Evolutionary conservation across 2,113 vertebrate genomes (phyloP).

Genomic region (Alosa alosa): DNA sequence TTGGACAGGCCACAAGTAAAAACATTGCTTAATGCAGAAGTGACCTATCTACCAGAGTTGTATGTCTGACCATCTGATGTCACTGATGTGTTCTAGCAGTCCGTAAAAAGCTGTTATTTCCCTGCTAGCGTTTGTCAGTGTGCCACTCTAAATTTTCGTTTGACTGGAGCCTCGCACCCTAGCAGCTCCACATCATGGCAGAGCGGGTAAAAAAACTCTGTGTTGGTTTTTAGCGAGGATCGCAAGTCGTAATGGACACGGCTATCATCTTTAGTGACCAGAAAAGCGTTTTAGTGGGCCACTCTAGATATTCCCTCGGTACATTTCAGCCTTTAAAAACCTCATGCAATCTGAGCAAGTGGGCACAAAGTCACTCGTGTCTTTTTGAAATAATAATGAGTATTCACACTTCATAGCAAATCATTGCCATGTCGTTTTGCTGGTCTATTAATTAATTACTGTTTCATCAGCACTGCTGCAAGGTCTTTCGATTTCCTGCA

Average conservation of each 20-base stretch:
- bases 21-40: background rate
- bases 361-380: background rate
- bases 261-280: background rate
- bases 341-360: background rate
- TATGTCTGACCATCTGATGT: background rate
- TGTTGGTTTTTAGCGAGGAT: background rate
- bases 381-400: background rate
- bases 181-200: background rate
- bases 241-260: background rate
- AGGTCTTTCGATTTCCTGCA: background rate
- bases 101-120: background rate
- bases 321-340: background rate
- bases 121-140: background rate
- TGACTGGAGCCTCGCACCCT: background rate
- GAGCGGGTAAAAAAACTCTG: background rate
- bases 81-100: background rate
- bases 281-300: background rate
- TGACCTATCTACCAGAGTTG: background rate
- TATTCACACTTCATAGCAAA: background rate
- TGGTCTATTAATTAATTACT: background rate
- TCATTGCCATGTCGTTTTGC: background rate
- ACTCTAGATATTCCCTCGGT: background rate
- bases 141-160: background rate
- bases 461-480: background rate
- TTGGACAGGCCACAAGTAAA: conserved; percentile 1